Percentiles rank a stretch among this genome's conserved stretches.
Evolutionary conservation across 2,113 vertebrate genomes (phyloP).

Genomic region (Calidris pugnax): DNA sequence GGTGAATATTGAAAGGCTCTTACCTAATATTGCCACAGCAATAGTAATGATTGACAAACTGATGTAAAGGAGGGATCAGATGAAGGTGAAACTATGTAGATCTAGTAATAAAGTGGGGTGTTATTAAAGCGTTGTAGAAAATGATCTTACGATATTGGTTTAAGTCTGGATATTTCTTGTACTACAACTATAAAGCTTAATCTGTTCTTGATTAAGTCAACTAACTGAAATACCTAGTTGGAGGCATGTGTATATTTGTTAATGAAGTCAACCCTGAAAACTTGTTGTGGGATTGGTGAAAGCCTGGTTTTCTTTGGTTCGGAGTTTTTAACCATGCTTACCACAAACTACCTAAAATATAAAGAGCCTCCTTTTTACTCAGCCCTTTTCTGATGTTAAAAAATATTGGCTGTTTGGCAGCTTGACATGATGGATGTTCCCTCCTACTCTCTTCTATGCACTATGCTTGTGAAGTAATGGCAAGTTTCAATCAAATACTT

Average conservation of each 20-base stretch:
- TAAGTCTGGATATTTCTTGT: slow-evolving; percentile 47
- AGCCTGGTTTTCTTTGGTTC: slow-evolving; percentile 64
- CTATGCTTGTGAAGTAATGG: background rate
- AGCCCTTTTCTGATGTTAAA: slow-evolving; percentile 21
- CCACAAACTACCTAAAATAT: slow-evolving; percentile 74
- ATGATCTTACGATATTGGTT: background rate
- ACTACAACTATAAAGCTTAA: slow-evolving; percentile 47
- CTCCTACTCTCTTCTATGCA: background rate
- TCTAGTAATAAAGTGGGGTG: background rate
- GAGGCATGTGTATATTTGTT: slow-evolving; percentile 71
- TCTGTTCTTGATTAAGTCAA: slow-evolving; percentile 64
- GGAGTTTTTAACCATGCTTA: slow-evolving; percentile 71
- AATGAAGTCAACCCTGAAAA: slow-evolving; percentile 73
- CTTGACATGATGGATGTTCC: background rate
- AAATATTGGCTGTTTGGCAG: slow-evolving; percentile 5
- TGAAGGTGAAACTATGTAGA: background rate
- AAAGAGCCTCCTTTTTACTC: slow-evolving; percentile 28
- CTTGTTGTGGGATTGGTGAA: slow-evolving; percentile 79
- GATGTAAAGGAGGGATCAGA: background rate
- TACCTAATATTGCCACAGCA: background rate
- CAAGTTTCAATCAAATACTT: slow-evolving; percentile 1
- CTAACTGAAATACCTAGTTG: slow-evolving; percentile 70
- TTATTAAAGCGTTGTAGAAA: background rate
- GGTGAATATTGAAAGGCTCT: background rate
- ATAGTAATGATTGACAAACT: background rate